Conservation (phyloP, 2,797 vertebrate species). For the Moxostoma hubbsi region DNA sequence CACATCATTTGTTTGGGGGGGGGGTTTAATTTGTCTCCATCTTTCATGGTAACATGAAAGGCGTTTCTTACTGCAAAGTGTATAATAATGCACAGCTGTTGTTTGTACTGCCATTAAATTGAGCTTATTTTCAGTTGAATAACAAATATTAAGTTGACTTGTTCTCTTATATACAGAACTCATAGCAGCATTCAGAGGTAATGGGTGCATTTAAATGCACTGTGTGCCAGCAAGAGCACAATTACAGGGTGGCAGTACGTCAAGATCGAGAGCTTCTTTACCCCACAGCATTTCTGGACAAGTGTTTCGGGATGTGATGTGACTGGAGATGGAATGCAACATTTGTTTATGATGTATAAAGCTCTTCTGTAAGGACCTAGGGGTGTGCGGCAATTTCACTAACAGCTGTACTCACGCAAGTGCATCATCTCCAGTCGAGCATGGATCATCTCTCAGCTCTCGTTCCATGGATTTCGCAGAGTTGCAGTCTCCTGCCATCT, state of each 20-base stretch:
- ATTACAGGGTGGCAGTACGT: not conserved
- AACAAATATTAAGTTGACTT: constrained; percentile 32
- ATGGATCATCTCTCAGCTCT: constrained; percentile 29
- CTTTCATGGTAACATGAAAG: constrained; percentile 31
- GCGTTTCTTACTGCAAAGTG: constrained; percentile 37
- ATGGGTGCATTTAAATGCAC: not conserved
- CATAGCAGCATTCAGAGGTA: too few species aligned
- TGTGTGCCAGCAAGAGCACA: constrained; percentile 1
- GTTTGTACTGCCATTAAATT: constrained; percentile 43
- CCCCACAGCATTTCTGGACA: not conserved
- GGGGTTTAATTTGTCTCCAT: constrained; percentile 57
- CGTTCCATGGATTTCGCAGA: constrained; percentile 44
- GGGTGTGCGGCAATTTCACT: not conserved
- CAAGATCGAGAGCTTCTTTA: not conserved
- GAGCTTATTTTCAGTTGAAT: constrained; percentile 34
- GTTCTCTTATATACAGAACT: constrained; percentile 8
- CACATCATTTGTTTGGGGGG: constrained; percentile 44
- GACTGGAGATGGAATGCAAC: not conserved
- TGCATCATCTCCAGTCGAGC: constrained; percentile 11
- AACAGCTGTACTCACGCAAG: constrained; percentile 58
- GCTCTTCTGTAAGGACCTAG: not conserved
- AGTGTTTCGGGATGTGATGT: constrained; percentile 4
- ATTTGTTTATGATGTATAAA: constrained; percentile 5
- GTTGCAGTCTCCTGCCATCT: not conserved
- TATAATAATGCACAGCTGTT: constrained; percentile 50